Evolutionary conservation across 2,797 vertebrate genomes (phyloP).

Genomic region (Clangula hyemalis): DNA sequence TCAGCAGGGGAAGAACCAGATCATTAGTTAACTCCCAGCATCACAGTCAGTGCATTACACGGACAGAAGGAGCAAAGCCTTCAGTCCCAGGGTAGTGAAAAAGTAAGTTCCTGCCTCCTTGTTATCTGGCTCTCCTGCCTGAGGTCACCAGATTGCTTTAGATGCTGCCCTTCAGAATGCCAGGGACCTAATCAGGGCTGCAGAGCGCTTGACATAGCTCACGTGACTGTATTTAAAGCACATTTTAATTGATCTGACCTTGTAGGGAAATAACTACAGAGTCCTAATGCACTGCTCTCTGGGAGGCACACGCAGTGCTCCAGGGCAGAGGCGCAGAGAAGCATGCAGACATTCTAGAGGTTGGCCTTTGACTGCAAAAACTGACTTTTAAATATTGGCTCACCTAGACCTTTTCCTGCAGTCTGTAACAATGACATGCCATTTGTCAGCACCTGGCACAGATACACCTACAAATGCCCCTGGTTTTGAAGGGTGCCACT

Average conservation of each 20-base stretch:
- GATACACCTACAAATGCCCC: neutral
- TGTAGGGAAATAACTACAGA: conserved; percentile 37
- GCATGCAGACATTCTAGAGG: neutral
- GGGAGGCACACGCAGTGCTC: neutral
- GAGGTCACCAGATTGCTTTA: neutral
- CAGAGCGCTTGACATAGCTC: neutral
- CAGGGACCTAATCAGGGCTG: neutral
- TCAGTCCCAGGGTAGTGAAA: neutral
- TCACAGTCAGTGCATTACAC: neutral
- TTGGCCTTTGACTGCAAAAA: conserved; percentile 42
- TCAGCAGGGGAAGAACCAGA: neutral
- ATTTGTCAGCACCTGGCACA: conserved; percentile 38
- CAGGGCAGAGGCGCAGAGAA: neutral
- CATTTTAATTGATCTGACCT: conserved; percentile 58
- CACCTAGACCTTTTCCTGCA: neutral
- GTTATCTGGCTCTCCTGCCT: neutral
- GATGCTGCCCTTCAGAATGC: conserved; percentile 9
- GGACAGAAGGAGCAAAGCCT: neutral
- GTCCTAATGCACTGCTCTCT: neutral
- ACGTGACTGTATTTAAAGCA: neutral
- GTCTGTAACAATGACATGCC: neutral
- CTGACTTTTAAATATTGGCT: conserved; percentile 26
- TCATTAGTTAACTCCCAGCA: neutral
- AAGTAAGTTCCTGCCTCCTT: neutral
- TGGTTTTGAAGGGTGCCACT: conserved; percentile 57